Base-by-base conservation (phyloP, 1,140 invertebrate genomes). In the Lanistes nyassanus region DNA sequence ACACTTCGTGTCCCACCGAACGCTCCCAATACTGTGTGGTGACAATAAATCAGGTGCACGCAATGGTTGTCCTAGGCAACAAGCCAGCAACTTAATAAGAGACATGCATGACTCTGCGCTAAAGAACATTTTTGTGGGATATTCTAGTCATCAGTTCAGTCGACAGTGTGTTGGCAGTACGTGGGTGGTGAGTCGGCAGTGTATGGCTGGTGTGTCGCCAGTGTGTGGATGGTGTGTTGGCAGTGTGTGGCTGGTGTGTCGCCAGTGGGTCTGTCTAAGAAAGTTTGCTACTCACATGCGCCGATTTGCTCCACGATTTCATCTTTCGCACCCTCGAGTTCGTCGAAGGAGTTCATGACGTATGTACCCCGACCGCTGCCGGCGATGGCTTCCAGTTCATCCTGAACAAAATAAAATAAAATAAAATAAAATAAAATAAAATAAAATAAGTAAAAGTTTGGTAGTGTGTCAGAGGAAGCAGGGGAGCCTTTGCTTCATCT, bases 301-400 rank as follows among this genome's bases (percentile, higher is more conserved):
- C 68, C 73, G 23, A 83, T 66, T 56, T 80, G 75, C 19, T 79
- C 74, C 60, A 76, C 77, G n/a, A 83, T 66, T 4, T 79, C 71
- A n/a, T 67, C 31, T 5, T 67, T 56, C 4, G 77, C 76, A 16
- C 66, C 75, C 13, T 67, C 42, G 19, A 85, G 74, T 19, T 81
- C 72, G 16, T 62, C 69, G 34, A 80, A 75, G 26, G 76, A 62
- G 16, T 76, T 78, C 42, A 83, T 76, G 11, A 80, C 73, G 39
- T 81, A 76, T 47, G 56, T 75, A 51, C 75, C 79, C 47, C 16
- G 29, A 74, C 77, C 9, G 29, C 77, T 53, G 68, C 55, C 42
- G 9, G 82, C 79, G 6, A 82, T 72, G 2, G 74, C 58, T 47
- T 78, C 65, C 39, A 85, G 53, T 68, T 84, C 83, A 39, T 82